A percentile compares a stretch with the other conserved stretches of the same genome.
These are phyloP conservation scores for Pseudonaja textilis DNA, from an alignment of 2,113 vertebrate species.

Conservation along the genomic window DNA sequence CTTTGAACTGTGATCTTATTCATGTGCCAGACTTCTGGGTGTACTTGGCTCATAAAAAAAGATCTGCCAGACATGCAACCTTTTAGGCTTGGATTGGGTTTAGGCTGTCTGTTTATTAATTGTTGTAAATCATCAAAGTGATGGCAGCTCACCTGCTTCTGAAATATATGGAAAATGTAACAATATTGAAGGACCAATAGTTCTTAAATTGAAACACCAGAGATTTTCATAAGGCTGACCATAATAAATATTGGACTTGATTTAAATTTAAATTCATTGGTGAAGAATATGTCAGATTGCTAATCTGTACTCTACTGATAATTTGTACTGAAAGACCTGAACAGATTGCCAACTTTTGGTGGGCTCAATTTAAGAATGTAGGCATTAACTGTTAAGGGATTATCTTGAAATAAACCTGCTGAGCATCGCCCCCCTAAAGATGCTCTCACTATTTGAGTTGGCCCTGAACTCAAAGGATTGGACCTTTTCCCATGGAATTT, in stretches of 20 bases:
- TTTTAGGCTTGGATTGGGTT: background rate
- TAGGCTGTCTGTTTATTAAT: background rate
- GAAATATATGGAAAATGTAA: background rate
- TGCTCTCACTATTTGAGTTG: background rate
- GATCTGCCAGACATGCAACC: background rate
- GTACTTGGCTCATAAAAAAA: background rate
- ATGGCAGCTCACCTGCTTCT: background rate
- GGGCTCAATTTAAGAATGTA: background rate
- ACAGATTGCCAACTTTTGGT: background rate
- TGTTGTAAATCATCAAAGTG: background rate
- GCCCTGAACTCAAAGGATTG: background rate
- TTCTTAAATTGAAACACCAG: background rate
- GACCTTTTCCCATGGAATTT: background rate
- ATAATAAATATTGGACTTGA: background rate
- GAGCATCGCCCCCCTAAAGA: background rate
- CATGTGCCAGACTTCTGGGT: background rate
- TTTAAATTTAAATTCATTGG: background rate
- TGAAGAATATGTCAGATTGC: background rate
- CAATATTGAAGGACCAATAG: background rate
- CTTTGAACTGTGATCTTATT: background rate
- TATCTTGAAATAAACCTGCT: background rate
- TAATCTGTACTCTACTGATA: background rate
- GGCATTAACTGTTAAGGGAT: background rate
- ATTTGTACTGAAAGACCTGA: background rate
- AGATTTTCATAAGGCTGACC: background rate